Evolutionary conservation across 2,888 invertebrate species (phyloP).

Genomic region (Pachymerium ferrugineum): DNA sequence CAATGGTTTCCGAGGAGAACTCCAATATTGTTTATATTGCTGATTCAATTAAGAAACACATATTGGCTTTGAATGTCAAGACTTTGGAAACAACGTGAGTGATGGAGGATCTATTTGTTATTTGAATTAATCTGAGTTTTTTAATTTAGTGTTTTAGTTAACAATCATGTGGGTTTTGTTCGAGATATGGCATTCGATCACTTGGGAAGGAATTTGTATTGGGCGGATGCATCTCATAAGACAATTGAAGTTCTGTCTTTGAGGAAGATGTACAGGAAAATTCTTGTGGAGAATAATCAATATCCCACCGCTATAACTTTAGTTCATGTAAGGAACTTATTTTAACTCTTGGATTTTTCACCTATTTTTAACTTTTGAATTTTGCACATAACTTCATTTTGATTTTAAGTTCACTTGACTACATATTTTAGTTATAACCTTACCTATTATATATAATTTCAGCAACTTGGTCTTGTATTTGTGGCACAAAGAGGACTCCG

Average conservation of each 20-base stretch:
- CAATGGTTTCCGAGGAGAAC: neutral
- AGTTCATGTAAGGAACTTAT: conserved; percentile 51
- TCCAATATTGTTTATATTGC: neutral
- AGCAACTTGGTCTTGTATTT: conserved; percentile 54
- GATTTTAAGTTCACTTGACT: too few species aligned
- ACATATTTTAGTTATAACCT: neutral
- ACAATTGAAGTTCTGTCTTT: conserved; percentile 63
- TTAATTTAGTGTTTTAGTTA: conserved; percentile 39
- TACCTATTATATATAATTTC: neutral
- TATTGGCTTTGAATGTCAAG: neutral
- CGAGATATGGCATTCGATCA: conserved; percentile 62
- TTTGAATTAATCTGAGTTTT: neutral
- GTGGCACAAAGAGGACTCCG: conserved; percentile 49
- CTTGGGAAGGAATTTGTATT: conserved; percentile 66
- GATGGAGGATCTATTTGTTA: conserved; percentile 28
- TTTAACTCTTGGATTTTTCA: neutral
- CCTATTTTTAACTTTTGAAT: too few species aligned
- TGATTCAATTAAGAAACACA: neutral
- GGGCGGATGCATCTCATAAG: conserved; percentile 60
- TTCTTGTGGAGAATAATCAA: conserved; percentile 55
- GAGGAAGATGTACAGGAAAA: conserved; percentile 55
- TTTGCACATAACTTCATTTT: too few species aligned
- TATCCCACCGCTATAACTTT: conserved; percentile 64
- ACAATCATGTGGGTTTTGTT: conserved; percentile 52
- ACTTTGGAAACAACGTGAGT: conserved; percentile 34